These are phyloP conservation scores for Aix galericulata DNA, from an alignment of 2,113 vertebrate species.

Conservation along the genomic window DNA sequence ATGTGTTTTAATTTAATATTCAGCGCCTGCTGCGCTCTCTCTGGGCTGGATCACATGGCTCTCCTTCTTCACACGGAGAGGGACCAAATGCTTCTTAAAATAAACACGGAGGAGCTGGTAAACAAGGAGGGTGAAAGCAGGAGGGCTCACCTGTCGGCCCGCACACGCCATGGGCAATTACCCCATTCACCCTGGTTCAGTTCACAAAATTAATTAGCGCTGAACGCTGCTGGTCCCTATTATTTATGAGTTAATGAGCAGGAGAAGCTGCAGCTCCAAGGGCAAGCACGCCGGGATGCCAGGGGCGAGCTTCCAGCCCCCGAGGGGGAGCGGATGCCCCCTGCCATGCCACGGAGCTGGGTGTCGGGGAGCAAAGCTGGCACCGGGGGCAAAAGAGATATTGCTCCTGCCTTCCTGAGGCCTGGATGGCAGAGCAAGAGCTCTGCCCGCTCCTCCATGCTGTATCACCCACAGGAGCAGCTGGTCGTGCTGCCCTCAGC, in stretches of 20 bases:
- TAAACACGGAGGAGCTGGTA: slow-evolving; percentile 37
- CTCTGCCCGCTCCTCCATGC: background rate
- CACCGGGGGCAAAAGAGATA: background rate
- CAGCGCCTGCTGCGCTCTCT: slow-evolving; percentile 52
- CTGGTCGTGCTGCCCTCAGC: background rate
- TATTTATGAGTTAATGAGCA: slow-evolving; percentile 53
- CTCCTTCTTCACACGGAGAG: background rate
- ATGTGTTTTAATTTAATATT: slow-evolving; percentile 74
- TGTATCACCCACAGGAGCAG: background rate
- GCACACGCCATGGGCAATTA: slow-evolving; percentile 3
- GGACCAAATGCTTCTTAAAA: slow-evolving; percentile 64
- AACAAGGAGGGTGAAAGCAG: slow-evolving; percentile 2
- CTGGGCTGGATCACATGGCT: slow-evolving; percentile 16
- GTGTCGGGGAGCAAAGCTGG: accelerated
- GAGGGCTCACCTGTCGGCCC: slow-evolving; percentile 26
- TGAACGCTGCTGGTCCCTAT: slow-evolving; percentile 40
- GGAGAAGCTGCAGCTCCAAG: slow-evolving; percentile 13
- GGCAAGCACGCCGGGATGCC: background rate
- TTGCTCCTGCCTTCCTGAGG: background rate
- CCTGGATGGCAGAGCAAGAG: background rate
- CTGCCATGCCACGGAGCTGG: accelerated
- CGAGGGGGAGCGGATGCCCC: background rate
- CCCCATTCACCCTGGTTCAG: slow-evolving; percentile 52
- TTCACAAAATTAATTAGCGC: slow-evolving; percentile 74
- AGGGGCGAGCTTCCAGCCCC: background rate